Evolutionary conservation across 2,888 invertebrate genomes (phyloP).

Genomic region (Aradus depressus): DNA sequence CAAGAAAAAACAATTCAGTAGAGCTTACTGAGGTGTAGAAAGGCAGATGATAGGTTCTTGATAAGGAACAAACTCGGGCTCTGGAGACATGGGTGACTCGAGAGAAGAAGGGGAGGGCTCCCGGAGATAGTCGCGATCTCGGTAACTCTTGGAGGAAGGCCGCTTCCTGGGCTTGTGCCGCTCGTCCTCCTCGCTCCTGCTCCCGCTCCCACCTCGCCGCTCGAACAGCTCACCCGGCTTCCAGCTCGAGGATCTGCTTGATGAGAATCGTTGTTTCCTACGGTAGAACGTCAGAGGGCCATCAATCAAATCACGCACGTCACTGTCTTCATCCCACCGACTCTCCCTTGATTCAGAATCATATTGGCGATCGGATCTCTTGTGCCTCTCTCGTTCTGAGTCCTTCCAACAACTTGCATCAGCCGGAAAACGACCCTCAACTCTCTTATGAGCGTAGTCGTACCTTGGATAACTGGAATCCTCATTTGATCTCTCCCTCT

Average conservation of each 20-base stretch:
- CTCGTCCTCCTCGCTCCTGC: conserved; percentile 3
- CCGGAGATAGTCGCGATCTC: too few relatives aligned
- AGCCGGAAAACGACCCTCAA: conserved; percentile 4
- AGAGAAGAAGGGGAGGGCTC: conserved; percentile 1
- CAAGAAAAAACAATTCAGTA: too few relatives aligned
- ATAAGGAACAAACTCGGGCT: neutral
- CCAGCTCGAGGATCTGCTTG: neutral
- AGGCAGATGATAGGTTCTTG: conserved; percentile 6
- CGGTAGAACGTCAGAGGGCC: conserved; percentile 8
- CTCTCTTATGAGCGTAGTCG: conserved; percentile 13
- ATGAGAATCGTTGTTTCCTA: neutral
- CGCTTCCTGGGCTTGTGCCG: too few relatives aligned
- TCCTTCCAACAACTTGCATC: neutral
- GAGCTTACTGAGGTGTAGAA: conserved; percentile 5
- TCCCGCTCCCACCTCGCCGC: neutral
- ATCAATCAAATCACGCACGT: conserved; percentile 6
- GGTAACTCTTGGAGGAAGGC: too few relatives aligned
- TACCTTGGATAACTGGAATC: conserved; percentile 9
- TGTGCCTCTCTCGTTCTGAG: too few relatives aligned
- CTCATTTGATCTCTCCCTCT: neutral
- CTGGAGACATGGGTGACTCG: conserved; percentile 13
- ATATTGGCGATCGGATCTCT: too few relatives aligned
- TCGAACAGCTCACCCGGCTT: neutral
- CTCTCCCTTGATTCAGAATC: neutral
- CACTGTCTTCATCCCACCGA: conserved; percentile 9